Conservation (phyloP, 2,888 invertebrate species). For the Leptarthrus brevirostris region DNA sequence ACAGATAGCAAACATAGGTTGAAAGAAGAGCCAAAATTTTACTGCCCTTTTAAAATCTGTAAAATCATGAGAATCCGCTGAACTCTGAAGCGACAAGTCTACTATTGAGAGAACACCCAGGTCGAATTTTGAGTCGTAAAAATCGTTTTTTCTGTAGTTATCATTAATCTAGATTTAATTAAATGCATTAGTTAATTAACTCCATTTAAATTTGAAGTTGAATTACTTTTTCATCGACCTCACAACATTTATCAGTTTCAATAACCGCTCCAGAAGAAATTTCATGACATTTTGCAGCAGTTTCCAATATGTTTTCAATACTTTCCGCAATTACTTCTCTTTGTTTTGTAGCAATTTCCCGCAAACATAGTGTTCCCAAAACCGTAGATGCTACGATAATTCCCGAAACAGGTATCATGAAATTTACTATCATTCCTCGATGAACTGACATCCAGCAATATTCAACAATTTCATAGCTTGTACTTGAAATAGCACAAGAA, state of each 20-base stretch:
- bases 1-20: slow-evolving; percentile 77
- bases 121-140: slow-evolving; percentile 64
- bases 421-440: slow-evolving; percentile 80
- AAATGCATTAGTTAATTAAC: no score
- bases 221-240: slow-evolving; percentile 53
- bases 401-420: slow-evolving; percentile 78
- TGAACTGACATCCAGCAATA: slow-evolving; percentile 84
- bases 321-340: slow-evolving; percentile 56
- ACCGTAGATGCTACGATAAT: slow-evolving; percentile 75
- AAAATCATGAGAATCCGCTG: slow-evolving; percentile 69
- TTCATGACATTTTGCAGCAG: slow-evolving; percentile 53
- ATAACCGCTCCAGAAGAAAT: slow-evolving; percentile 51
- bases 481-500: slow-evolving; percentile 75
- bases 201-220: no score
- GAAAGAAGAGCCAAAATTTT: slow-evolving; percentile 74
- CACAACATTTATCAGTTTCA: slow-evolving; percentile 54
- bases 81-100: slow-evolving; percentile 68
- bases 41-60: slow-evolving; percentile 72
- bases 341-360: slow-evolving; percentile 62
- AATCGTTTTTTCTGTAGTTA: slow-evolving; percentile 49
- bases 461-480: slow-evolving; percentile 78
- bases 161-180: slow-evolving; percentile 13
- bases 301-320: slow-evolving; percentile 56
- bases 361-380: slow-evolving; percentile 71
- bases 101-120: slow-evolving; percentile 68